phyloP scores from a whole-genome alignment of 2,797 vertebrate species.

The Catostomus latipinnis region DNA sequence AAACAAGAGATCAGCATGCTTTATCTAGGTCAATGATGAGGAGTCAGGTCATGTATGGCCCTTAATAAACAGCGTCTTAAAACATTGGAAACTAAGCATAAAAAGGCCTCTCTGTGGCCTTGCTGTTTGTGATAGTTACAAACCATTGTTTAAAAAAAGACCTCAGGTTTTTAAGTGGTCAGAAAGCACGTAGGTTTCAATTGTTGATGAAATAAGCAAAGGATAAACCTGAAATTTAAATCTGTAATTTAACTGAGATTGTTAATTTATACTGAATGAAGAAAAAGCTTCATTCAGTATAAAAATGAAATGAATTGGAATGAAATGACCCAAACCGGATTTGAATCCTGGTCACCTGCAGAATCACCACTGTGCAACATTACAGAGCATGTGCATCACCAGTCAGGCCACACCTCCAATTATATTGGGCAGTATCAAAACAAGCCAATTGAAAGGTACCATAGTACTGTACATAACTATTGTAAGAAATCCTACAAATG shows the following conservation, averaged over 20 bases:
- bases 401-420: too few species aligned
- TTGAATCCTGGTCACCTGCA: too few species aligned
- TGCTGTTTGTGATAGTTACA: neutral
- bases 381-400: too few species aligned
- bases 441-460: too few species aligned
- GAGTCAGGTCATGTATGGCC: neutral
- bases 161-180: neutral
- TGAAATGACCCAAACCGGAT: too few species aligned
- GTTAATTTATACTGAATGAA: neutral
- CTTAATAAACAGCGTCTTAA: neutral
- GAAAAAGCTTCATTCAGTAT: neutral
- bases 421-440: too few species aligned
- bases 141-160: neutral
- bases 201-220: slow-evolving; percentile 14
- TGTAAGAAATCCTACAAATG: too few species aligned
- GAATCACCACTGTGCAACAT: too few species aligned
- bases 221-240: slow-evolving; percentile 4
- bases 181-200: neutral
- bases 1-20: neutral
- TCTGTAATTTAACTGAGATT: neutral
- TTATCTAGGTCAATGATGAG: neutral
- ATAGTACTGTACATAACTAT: too few species aligned
- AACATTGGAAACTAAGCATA: neutral
- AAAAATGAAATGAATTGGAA: too few species aligned
- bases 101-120: neutral